Evolutionary conservation across 1,140 invertebrate species (phyloP), one percentile per base, ranked within the genome.

Genomic region (Drosophila bocqueti): DNA sequence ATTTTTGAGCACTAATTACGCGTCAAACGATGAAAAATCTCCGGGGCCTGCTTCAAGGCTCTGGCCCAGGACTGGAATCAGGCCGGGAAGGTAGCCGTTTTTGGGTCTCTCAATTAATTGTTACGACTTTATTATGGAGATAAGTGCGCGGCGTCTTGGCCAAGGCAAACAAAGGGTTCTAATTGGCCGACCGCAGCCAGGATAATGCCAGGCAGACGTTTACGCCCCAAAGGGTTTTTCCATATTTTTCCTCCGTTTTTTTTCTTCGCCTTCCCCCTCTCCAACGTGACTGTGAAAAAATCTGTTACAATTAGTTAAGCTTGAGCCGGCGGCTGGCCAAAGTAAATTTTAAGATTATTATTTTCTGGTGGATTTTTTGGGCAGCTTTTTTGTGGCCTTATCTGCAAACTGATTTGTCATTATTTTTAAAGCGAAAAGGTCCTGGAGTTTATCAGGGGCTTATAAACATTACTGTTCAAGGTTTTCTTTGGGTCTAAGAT

Each of bases 111-210:
- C 91, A 92, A 92, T 92, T 92, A 92, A 92, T 92, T 92, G 80
- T 92, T 92, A 92, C 83, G 91, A 91, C 84, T 92, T 89, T 91
- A 92, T 92, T 92, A 90, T 92, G 91, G 74, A 91, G 91, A 92
- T 92, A 90, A 90, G 86, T 91, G 73, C 69, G 43, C 64, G 55
- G 60, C 67, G 71, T 72, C 84, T 81, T 83, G 61, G 68, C n/a
- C 61, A 60, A 67, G 68, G 47, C 85, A 67, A 80, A 90, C 85
- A 92, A 92, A 92, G 83, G 90, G 85, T 87, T 91, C 86, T 92
- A 92, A 92, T 92, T 92, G 85, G 87, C 80, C 78, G 68, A 66
- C 79, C 71, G 80, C 81, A 83, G 67, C 69, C 54, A 78, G 81
- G 85, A 90, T 85, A 85, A 77, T 71, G 84, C 68, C 75, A 57